Evolutionary conservation across 2,888 invertebrate genomes (phyloP), one percentile per base, ranked within the genome.

Genomic region (Callosobruchus maculatus): DNA sequence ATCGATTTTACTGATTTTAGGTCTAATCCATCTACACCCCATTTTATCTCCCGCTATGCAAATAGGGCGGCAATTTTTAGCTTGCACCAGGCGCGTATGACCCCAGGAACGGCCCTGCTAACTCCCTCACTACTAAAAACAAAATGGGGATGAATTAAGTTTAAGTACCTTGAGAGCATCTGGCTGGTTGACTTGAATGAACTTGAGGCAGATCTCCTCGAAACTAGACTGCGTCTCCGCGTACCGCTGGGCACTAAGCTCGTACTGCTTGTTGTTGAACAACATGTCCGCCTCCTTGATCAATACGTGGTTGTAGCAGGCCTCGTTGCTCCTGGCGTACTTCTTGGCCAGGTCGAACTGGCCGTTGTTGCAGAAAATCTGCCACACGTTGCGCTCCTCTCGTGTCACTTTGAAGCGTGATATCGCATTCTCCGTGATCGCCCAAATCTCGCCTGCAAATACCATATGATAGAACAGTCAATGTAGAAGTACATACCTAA

Each of bases 161-260:
- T n/a, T 30, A 30, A 9, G 4, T 18, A 93, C 92, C 87, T 97
- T 96, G 71, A 99, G 87, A 0, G 98, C 96, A 79, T 94, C 93
- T 75, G 94, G 93, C 84, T 97, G 91, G 74, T 94, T 91, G 0
- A 81, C 79, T 85, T 94, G 92, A 21, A 97, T 88, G 85, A 98
- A 98, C 84, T 97, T 97, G 18, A 99, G 88, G 73, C 97, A 95
- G 67, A 98, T 93, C 81, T 96, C 96, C 88, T 99, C 99, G 85
- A 99, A 98, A 21, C 97, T 95, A 68, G 94, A 94, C 81, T 94
- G 93, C 0, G 98, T 97, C 82, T 96, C 93, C 0, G 98, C 97
- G 85, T 94, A 98, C 79, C 95, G 91, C 80, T 92, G 90, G 0
- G 99, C 99, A 85, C 97, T 97, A 79, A 92, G 90, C 75, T 93